Conservation (phyloP, 2,888 invertebrate genomes). For the Phortica magna region DNA sequence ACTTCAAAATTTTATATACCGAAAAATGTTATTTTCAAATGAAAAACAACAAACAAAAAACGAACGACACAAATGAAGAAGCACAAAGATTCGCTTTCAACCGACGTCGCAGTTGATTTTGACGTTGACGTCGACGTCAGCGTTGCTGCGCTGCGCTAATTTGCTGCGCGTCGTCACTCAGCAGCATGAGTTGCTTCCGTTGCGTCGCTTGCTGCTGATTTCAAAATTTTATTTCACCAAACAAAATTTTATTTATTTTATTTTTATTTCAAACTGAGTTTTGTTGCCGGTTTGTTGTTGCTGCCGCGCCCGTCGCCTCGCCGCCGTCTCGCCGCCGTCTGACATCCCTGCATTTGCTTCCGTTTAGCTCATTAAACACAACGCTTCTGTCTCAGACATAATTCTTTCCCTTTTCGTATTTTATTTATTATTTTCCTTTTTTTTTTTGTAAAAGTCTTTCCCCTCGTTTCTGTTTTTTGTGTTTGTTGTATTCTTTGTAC, state of each 20-base stretch:
- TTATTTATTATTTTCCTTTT: slow-evolving; percentile 56
- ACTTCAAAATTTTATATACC: slow-evolving; percentile 11
- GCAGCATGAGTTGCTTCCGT: slow-evolving; percentile 6
- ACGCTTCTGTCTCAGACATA: slow-evolving; percentile 54
- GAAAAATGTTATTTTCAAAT: not conserved
- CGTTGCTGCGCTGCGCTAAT: slow-evolving; percentile 21
- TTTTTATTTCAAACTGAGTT: not conserved
- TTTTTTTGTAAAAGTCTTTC: slow-evolving; percentile 34
- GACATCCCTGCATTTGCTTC: slow-evolving; percentile 64
- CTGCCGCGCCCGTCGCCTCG: slow-evolving; percentile 54
- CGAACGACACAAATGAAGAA: not conserved
- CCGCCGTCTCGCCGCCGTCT: slow-evolving; percentile 56
- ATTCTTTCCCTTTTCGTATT: slow-evolving; percentile 45
- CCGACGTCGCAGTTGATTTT: not conserved
- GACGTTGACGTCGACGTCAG: slow-evolving; percentile 3
- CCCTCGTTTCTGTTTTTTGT: slow-evolving; percentile 45
- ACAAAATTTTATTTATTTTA: slow-evolving; percentile 22
- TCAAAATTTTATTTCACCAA: slow-evolving; percentile 11
- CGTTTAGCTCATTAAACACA: slow-evolving; percentile 74
- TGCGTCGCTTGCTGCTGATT: not conserved
- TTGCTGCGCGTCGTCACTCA: not conserved
- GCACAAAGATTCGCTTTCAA: slow-evolving; percentile 21
- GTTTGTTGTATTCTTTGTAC: slow-evolving; percentile 20
- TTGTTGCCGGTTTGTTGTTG: slow-evolving; percentile 15
- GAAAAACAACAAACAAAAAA: slow-evolving; percentile 12